Conservation (phyloP, 2,113 vertebrate species). For the Ammodytes dubius region DNA sequence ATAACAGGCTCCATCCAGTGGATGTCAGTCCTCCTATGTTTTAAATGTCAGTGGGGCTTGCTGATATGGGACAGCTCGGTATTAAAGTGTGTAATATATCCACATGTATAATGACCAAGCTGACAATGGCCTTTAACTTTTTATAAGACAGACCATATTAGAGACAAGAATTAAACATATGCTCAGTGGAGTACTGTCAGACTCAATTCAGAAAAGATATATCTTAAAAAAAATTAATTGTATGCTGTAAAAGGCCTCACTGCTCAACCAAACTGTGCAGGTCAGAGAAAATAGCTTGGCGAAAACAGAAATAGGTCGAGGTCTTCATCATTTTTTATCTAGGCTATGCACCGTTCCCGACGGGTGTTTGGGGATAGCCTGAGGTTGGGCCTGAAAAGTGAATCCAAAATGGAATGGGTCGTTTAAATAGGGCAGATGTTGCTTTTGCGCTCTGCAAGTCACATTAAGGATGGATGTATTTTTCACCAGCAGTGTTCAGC, state of each 20-base stretch:
- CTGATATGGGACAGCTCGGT: neutral
- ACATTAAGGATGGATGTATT: neutral
- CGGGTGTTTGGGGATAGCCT: slow-evolving; percentile 64
- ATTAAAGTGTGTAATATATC: neutral
- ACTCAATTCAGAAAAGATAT: neutral
- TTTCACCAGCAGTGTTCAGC: slow-evolving; percentile 20
- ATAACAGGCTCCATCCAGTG: slow-evolving; percentile 9
- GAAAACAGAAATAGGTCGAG: slow-evolving; percentile 54
- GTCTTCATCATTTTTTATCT: slow-evolving; percentile 56
- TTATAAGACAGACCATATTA: neutral
- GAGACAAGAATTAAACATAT: slow-evolving; percentile 5
- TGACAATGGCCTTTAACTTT: neutral
- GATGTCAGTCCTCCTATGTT: slow-evolving; percentile 24
- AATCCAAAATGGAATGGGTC: slow-evolving; percentile 54
- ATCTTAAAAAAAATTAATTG: neutral
- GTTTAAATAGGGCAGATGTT: slow-evolving; percentile 57
- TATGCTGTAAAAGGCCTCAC: slow-evolving; percentile 2
- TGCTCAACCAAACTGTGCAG: slow-evolving; percentile 35
- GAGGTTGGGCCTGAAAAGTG: slow-evolving; percentile 59
- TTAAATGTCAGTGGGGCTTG: neutral
- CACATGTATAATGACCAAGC: neutral
- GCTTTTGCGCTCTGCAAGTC: slow-evolving; percentile 11
- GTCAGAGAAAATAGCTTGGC: slow-evolving; percentile 44
- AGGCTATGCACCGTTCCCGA: slow-evolving; percentile 48
- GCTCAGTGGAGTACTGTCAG: neutral